Evolutionary conservation across 2,888 invertebrate species (phyloP), one percentile per base, ranked within the genome.

Genomic region (Limnephilus auricula): DNA sequence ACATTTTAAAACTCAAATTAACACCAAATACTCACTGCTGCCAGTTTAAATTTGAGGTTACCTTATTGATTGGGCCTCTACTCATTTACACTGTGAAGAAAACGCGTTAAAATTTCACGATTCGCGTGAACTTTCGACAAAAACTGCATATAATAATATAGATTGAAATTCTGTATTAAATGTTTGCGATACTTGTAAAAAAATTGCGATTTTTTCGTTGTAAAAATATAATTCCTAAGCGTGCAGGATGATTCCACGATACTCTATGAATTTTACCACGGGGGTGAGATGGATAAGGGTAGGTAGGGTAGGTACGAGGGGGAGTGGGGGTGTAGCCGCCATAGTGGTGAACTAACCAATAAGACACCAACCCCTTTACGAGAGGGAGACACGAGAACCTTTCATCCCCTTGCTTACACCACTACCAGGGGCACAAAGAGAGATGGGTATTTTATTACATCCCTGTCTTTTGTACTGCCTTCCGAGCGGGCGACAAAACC

Each of bases 321-420:
- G 88, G 82, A 86, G 40, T 82, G 65, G 87, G 91, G 88, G 82
- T 15, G 85, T 25, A 83, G 80, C 91, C 78, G 91, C 91, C 91
- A 91, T 91, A 83, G 88, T 50, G 37, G 80, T 30, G 13, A 83
- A 50, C 79, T 15, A 30, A 79, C 88, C 82, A 88, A 91, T 86
- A 79, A 80, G 79, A 40, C 79, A 10, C 0, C 85, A 45, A 37
- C 85, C 85, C 85, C 40, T 40, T 30, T n/a, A 30, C 65, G 18
- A 78, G 87, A 88, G 18, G 30, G 89, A 89, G 89, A 89, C n/a
- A 30, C 45, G 32, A 40, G 15, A 80, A 30, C 31, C 40, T 30
- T 31, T 50, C 40, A 45, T 45, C 40, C 89, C 40, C 80, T 89
- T 50, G 79, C 18, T 30, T 40, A 15, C 25, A 32, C 32, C 9